Evolutionary conservation across 1,140 invertebrate genomes (phyloP).

Genomic region (Aphelinus certus): DNA sequence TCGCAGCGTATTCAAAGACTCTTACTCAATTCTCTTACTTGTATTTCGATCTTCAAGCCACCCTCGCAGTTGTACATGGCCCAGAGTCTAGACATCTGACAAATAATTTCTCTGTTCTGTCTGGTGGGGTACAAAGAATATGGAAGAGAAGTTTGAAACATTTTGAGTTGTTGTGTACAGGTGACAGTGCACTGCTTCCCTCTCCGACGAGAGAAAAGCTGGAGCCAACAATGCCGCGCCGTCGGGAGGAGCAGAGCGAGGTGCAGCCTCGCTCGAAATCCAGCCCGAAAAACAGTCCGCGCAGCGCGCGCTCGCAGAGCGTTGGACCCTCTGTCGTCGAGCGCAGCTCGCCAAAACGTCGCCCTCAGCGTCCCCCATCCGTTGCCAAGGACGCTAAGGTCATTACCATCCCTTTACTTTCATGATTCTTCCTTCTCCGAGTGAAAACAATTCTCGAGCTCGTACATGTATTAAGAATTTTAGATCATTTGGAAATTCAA

Average conservation of each 20-base stretch:
- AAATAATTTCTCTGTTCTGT: background rate
- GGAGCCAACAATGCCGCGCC: slow-evolving; percentile 74
- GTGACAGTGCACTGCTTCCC: slow-evolving; percentile 70
- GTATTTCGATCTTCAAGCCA: too few relatives aligned
- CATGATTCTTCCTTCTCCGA: too few relatives aligned
- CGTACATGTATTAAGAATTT: too few relatives aligned
- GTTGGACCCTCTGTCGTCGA: slow-evolving; percentile 72
- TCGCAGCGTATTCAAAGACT: too few relatives aligned
- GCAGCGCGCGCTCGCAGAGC: slow-evolving; percentile 75
- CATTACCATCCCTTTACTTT: background rate
- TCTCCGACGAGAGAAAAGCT: slow-evolving; percentile 78
- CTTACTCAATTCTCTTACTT: too few relatives aligned
- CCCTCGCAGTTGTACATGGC: too few relatives aligned
- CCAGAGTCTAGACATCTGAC: background rate
- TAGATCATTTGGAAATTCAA: too few relatives aligned
- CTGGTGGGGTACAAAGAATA: background rate
- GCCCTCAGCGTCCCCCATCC: slow-evolving; percentile 69
- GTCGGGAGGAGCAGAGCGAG: slow-evolving; percentile 69
- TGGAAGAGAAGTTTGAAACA: background rate
- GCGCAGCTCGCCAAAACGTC: slow-evolving; percentile 78
- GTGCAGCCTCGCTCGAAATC: slow-evolving; percentile 64
- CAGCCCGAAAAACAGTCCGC: slow-evolving; percentile 73
- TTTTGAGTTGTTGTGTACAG: slow-evolving; percentile 42
- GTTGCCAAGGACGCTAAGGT: slow-evolving; percentile 66
- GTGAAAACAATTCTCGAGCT: too few relatives aligned